Evolutionary conservation across 2,797 vertebrate genomes (phyloP).

Genomic region (Helicolenus hilgendorfi): DNA sequence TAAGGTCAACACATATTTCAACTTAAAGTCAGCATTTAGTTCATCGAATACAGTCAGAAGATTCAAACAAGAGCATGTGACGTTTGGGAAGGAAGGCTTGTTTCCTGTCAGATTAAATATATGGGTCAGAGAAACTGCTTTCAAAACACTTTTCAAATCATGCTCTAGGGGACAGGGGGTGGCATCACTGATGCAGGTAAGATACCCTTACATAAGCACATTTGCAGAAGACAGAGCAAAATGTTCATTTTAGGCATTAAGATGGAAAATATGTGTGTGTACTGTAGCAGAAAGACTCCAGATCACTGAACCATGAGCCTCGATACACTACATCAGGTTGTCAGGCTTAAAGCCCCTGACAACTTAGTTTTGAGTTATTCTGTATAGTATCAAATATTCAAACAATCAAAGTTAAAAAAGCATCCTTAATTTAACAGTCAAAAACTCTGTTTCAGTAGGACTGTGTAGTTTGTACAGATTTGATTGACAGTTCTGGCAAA

Average conservation of each 20-base stretch:
- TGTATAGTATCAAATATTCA: background rate
- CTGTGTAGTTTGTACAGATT: background rate
- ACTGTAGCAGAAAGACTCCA: background rate
- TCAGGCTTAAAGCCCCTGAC: no score
- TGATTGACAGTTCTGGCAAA: background rate
- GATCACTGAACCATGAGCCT: background rate
- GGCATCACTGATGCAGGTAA: background rate
- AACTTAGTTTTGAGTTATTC: background rate
- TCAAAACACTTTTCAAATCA: background rate
- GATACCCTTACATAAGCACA: background rate
- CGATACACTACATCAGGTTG: background rate
- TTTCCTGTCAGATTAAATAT: constrained; percentile 19
- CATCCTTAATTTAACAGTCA: background rate
- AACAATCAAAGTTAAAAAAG: background rate
- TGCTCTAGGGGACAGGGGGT: background rate
- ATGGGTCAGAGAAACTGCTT: constrained; percentile 30
- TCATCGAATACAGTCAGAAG: background rate
- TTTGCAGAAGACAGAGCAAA: background rate
- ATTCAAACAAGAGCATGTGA: background rate
- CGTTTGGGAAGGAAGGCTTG: background rate
- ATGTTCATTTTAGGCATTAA: background rate
- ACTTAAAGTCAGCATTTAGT: background rate
- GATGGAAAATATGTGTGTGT: background rate
- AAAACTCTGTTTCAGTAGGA: background rate
- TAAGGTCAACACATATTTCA: background rate